Evolutionary conservation across 2,797 vertebrate genomes (phyloP), one percentile per base, ranked within the genome.

Genomic region (Cryptoprocta ferox): DNA sequence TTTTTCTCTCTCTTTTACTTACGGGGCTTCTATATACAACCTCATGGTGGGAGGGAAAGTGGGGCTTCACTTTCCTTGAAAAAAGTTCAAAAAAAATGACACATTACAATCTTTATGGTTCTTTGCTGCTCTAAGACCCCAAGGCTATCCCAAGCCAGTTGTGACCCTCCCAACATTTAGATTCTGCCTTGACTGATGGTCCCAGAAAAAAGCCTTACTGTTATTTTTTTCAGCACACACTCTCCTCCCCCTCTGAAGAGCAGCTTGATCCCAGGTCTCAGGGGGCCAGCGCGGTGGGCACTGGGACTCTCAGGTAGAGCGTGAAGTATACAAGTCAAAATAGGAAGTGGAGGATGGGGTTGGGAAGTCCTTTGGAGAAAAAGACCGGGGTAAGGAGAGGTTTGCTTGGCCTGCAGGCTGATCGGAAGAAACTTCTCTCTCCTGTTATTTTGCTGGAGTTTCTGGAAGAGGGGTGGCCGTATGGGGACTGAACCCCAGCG

Each of bases 201-300:
- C 73, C 30, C 30, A 39, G 70, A 48, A 68, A 24, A 35, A 84
- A 84, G 35, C 4, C 7, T 86, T 73, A 6, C 73, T 79, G 0
- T 18, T 37, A 0, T 30, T 39, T 19, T 9, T 53, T 48, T 30
- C 21, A 73, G 45, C 1, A 42, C 11, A 24, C 0, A 1, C 30
- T 45, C 13, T 56, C 12, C 13, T 56, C 12, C 19, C 6, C 0
- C 42, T 78, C n/a, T 68, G 30, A 78, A 93, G 61, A 83, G n/a
- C 63, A 59, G 48, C 63, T 63, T 83, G 48, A 68, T 83, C 78
- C 35, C 35, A 48, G 65, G 24, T 8, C 21, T 9, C 8, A 12
- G n/a, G 30, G 5, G 16, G 76, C 24, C 30, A 28, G 21, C 48
- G 42, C 5, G 4, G 50, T 32, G 32, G 75, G 24, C 87, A 75